Conservation (phyloP, 2,888 invertebrate genomes). For the Patella caerulea region DNA sequence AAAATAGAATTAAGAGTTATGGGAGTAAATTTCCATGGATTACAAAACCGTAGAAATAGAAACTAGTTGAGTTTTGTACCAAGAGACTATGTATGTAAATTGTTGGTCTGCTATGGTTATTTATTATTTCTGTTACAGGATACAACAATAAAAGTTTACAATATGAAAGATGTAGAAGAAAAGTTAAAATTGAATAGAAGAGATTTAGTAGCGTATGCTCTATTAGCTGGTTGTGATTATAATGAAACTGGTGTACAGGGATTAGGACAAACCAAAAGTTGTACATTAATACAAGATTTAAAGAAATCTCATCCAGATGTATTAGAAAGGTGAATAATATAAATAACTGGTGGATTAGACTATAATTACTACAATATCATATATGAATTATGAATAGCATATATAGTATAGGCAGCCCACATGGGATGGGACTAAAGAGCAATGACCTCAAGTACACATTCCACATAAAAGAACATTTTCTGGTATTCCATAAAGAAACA, state of each 20-base stretch:
- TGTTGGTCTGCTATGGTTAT: not conserved
- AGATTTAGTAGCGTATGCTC: slow-evolving; percentile 21
- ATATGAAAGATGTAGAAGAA: slow-evolving; percentile 10
- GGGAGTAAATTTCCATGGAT: too few species aligned
- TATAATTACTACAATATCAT: too few species aligned
- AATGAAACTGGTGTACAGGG: slow-evolving; percentile 24
- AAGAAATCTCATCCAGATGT: slow-evolving; percentile 14
- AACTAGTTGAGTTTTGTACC: not conserved
- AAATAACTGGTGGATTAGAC: too few species aligned
- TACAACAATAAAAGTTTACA: slow-evolving; percentile 17
- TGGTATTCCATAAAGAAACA: too few species aligned
- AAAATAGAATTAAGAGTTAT: too few species aligned
- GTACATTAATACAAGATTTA: slow-evolving; percentile 13
- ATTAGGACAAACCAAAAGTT: slow-evolving; percentile 21
- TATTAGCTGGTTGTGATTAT: slow-evolving; percentile 29
- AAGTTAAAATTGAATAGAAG: slow-evolving; percentile 7
- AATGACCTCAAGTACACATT: too few species aligned
- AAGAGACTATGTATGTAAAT: not conserved
- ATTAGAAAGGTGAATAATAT: slow-evolving; percentile 15
- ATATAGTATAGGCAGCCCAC: too few species aligned
- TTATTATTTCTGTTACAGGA: slow-evolving; percentile 6
- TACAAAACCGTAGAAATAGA: not conserved
- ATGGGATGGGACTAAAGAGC: too few species aligned
- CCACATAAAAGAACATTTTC: too few species aligned
- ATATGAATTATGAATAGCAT: too few species aligned